phyloP scores from a whole-genome alignment of 37 sponge, comb jelly and placozoan species.

The Hexactinellida sp. region DNA sequence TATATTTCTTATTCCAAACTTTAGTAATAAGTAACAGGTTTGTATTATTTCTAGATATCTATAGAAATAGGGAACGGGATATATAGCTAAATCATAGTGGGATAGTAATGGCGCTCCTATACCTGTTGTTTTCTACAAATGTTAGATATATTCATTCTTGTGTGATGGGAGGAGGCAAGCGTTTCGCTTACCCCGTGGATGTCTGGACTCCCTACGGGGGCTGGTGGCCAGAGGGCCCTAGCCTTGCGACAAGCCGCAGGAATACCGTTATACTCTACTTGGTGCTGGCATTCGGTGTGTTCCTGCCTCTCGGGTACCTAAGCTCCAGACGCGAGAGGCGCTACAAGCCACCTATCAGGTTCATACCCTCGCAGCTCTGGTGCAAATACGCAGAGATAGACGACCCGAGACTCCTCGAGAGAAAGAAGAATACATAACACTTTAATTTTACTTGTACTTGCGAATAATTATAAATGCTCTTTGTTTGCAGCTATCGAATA shows the following conservation, averaged over 20 bases:
- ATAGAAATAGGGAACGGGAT: too few relatives aligned
- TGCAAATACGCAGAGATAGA: conserved; percentile 73
- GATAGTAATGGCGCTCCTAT: too few relatives aligned
- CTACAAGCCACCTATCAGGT: conserved; percentile 59
- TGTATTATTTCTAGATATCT: too few relatives aligned
- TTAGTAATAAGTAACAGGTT: too few relatives aligned
- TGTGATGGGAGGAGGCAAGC: conserved; percentile 47
- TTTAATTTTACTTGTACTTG: neutral
- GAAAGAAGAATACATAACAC: neutral
- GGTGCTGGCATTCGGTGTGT: neutral
- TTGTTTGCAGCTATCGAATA: too few relatives aligned
- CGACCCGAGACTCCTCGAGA: neutral
- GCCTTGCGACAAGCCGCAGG: conserved; percentile 61
- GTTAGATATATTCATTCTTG: too few relatives aligned
- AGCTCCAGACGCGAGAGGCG: conserved; percentile 50
- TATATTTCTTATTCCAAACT: too few relatives aligned
- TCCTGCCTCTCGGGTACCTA: conserved; percentile 44
- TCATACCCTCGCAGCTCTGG: conserved; percentile 64
- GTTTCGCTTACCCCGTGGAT: conserved; percentile 71
- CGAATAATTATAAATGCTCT: too few relatives aligned
- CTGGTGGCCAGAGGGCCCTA: conserved; percentile 64
- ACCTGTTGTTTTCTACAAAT: too few relatives aligned
- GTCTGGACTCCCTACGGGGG: conserved; percentile 93
- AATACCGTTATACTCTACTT: conserved; percentile 48
- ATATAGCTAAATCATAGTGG: too few relatives aligned